phyloP scores from a whole-genome alignment of 2,888 invertebrate species.

The Romanomermis culicivorax region DNA sequence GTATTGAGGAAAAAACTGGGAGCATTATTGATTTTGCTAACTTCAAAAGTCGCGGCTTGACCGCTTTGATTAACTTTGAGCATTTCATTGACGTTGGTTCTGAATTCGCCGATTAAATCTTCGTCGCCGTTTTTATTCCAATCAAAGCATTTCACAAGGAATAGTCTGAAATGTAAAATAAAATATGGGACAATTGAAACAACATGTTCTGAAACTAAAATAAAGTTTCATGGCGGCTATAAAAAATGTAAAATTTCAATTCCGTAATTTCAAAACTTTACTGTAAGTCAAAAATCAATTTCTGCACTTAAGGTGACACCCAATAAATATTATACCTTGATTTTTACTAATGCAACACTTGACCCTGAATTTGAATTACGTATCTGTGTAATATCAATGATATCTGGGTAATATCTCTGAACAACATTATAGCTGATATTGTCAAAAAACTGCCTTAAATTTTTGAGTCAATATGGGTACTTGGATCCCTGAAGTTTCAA shows the following conservation, averaged over 20 bases:
- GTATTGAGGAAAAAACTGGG: neutral
- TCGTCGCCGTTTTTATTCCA: slow-evolving; percentile 11
- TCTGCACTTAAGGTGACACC: too few species aligned
- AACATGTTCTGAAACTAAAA: neutral
- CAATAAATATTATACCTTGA: too few species aligned
- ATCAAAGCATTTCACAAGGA: slow-evolving; percentile 11
- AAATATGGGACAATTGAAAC: neutral
- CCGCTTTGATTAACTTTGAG: neutral
- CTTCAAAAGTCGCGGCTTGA: neutral
- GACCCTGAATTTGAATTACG: too few species aligned
- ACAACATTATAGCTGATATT: too few species aligned
- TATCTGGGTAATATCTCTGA: too few species aligned
- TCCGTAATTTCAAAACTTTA: too few species aligned
- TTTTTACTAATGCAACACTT: too few species aligned
- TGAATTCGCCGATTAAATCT: slow-evolving; percentile 12
- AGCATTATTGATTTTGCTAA: neutral
- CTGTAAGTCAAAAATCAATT: too few species aligned
- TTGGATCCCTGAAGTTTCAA: too few species aligned
- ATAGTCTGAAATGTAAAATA: slow-evolving; percentile 3
- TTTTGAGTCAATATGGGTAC: too few species aligned
- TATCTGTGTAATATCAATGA: too few species aligned
- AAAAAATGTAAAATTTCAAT: neutral
- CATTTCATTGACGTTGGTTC: slow-evolving; percentile 7
- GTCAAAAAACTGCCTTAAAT: too few species aligned
- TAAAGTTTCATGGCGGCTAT: neutral